Evolutionary conservation across 1,140 invertebrate species (phyloP).

Genomic region (Asbolus verrucosus): DNA sequence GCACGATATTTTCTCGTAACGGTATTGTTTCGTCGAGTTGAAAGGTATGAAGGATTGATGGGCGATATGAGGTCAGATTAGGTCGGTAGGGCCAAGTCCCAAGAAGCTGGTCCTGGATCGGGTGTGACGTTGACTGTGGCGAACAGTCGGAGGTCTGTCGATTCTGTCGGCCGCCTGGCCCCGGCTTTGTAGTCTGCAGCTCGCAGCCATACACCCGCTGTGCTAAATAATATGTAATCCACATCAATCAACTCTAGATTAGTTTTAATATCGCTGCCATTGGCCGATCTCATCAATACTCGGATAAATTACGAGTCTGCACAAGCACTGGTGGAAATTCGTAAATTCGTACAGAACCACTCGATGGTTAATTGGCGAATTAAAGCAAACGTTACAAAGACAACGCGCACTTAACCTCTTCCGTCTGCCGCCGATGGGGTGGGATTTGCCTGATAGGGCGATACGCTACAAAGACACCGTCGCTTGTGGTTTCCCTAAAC

Average conservation of each 20-base stretch:
- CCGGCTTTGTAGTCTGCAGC: constrained; percentile 40
- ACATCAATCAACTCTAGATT: constrained; percentile 59
- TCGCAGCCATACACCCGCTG: constrained; percentile 51
- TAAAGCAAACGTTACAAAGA: constrained; percentile 23
- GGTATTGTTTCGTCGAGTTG: not conserved
- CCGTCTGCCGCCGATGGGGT: constrained; percentile 2
- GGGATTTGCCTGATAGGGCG: constrained; percentile 7
- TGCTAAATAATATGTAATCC: constrained; percentile 58
- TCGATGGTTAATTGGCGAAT: constrained; percentile 13
- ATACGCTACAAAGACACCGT: constrained; percentile 36
- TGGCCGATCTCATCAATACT: constrained; percentile 29
- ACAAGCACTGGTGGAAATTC: not conserved
- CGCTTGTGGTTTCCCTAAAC: constrained; percentile 40
- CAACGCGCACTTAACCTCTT: constrained; percentile 16
- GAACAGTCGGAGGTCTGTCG: constrained; percentile 42
- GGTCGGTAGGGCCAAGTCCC: constrained; percentile 13
- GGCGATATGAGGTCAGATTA: constrained; percentile 19
- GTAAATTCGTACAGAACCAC: constrained; percentile 1
- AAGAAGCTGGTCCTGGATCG: constrained; percentile 42
- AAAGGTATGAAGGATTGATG: constrained; percentile 24
- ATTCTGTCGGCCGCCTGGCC: constrained; percentile 41
- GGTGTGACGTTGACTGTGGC: constrained; percentile 41
- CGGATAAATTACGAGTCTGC: constrained; percentile 21
- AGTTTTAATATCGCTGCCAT: constrained; percentile 55
- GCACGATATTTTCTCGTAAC: not conserved